A percentile compares a stretch with the other conserved stretches of the same genome.
Evolutionary conservation across 1,140 invertebrate genomes (phyloP).

Genomic region (Ceratoteleas bidentatus): DNA sequence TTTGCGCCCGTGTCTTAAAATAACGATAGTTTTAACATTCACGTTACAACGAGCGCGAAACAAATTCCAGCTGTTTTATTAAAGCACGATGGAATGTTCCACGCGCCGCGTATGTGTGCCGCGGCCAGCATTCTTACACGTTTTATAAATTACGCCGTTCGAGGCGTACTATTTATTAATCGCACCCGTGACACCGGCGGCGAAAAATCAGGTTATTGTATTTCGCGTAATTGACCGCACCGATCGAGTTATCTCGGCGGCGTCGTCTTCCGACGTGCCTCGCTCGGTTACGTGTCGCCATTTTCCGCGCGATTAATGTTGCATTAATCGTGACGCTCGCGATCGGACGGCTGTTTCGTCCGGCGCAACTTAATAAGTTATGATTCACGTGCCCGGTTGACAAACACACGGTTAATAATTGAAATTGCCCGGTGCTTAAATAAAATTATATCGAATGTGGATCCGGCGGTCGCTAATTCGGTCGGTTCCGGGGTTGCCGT

Average conservation of each 20-base stretch:
- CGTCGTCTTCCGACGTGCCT: conserved; percentile 2
- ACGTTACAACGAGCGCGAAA: conserved; percentile 53
- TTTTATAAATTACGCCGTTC: conserved; percentile 55
- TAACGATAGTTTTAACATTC: conserved; percentile 60
- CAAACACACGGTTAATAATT: no score
- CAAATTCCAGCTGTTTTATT: conserved; percentile 63
- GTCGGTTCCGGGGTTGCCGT: no score
- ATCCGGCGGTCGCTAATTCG: no score
- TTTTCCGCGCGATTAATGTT: neutral
- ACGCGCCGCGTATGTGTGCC: conserved; percentile 37
- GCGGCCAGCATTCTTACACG: conserved; percentile 51
- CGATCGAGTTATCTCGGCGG: conserved; percentile 19
- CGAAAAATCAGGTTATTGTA: conserved; percentile 39
- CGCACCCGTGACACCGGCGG: conserved; percentile 26
- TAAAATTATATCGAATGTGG: no score
- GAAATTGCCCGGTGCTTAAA: no score
- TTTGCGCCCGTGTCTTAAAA: conserved; percentile 34
- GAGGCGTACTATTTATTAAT: conserved; percentile 49
- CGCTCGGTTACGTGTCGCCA: neutral
- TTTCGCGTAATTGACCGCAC: conserved; percentile 19
- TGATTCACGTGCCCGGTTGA: no score
- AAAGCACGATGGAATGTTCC: conserved; percentile 57
- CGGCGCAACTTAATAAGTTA: no score
- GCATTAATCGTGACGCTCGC: neutral
- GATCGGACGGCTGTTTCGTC: neutral